Evolutionary conservation across 92 coral and sea anemone genomes (phyloP), one percentile per base, ranked within the genome.

Genomic region (Montipora capitata): DNA sequence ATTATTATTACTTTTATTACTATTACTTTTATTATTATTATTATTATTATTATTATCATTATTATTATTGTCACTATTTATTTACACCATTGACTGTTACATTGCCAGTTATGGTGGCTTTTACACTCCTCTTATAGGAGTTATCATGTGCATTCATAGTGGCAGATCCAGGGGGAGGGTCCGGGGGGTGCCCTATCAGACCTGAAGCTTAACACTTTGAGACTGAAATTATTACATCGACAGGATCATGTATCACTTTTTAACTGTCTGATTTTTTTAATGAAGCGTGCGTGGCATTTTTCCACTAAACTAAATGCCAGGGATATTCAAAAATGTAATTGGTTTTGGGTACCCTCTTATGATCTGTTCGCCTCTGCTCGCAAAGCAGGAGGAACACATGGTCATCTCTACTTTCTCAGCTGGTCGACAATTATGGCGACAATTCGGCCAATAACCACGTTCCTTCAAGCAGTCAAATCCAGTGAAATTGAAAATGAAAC

Each of bases 221-320:
- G 10, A 42, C 75, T 69, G 16, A 69, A 38, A 69, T 69, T 69
- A 48, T 69, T 69, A 35, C 49, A 69, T 77, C 43, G 48, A 57
- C 68, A 51, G 68, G 82, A 77, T 57, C 82, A 69, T 77, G 17
- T 77, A 77, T 77, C 82, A 77, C 82, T 77, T 49, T 77, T 77
- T 51, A 77, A 77, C 82, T 77, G 68, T 68, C 67, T 77, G 41
- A 62, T 78, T 39, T 62, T 56, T 62, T 59, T 64, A 65, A 80
- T 80, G 85, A 80, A 80, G 27, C 85, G 59, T 58, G 71, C 58
- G 59, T 79, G 48, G 74, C 73, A 79, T 79, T 79, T 80, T 80
- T 11, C 85, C 74, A 64, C 76, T 80, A 80, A 80, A 80, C 62
- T 80, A 80, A 66, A 80, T 80, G 65, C 76, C 85, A 66, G 63